Base-by-base conservation (phyloP, 2,797 vertebrate species). In the Manis crassicaudata region DNA sequence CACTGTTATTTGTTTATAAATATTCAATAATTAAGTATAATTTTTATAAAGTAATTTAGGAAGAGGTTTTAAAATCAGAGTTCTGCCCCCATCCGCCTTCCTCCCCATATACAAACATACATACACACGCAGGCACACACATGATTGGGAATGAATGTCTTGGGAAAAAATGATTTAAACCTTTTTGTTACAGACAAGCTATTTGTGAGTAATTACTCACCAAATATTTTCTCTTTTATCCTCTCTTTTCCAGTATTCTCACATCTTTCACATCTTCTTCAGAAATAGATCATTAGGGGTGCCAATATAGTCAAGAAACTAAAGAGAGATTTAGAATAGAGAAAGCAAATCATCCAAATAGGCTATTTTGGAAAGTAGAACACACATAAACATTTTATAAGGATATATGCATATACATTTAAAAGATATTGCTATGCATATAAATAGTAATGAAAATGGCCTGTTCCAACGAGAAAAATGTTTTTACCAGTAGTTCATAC, bases 21-120 rank as follows among this genome's bases (percentile, higher is more conserved):
- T 75, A 76, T 52, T 76, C n/a, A 90, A 35, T 90, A 77, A 76
- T 86, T 52, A 88, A 82, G 9, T 86, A 80, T 76, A 14, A 67
- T 83, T 92, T 91, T 75, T 79, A 83, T 60, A 95, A 96, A 87
- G 27, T 52, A 60, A 79, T 52, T 97, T 12, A 93, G 56, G 72
- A 63, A 58, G 54, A 90, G 37, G 12, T 27, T 86, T 93, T 86
- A 50, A 73, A 90, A 76, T 62, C 43, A 70, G 58, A 81, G 13
- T 6, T 56, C 54, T 11, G 46, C 46, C 9, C 46, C 46, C 46
- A 11, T 46, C 12, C 12, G 12, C 46, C 46, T 11, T 11, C 46
- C 46, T 11, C 54, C 11, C 29, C 16, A 67, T 8, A 65, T 6
- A 70, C 21, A 27, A 27, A 21, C 5, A 14, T 35, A 43, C 21